These are phyloP conservation scores for Adela reaumurella DNA, from an alignment of 2,888 invertebrate species.

Conservation along the genomic window DNA sequence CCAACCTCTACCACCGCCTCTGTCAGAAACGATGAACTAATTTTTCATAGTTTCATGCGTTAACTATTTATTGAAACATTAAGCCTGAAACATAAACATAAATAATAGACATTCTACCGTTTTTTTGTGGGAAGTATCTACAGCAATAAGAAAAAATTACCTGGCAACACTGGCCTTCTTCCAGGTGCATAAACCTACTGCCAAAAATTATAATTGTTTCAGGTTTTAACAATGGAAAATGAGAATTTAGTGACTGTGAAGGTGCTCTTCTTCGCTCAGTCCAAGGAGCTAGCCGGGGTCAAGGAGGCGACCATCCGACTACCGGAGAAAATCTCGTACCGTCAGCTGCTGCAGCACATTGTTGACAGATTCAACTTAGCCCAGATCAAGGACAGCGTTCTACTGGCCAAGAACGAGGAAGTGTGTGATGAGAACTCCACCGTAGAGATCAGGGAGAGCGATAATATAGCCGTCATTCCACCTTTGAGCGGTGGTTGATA, in stretches of 20 bases:
- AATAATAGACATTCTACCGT: too few relatives aligned
- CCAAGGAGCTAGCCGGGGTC: conserved; percentile 75
- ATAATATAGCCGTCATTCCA: conserved; percentile 89
- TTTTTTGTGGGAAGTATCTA: too few relatives aligned
- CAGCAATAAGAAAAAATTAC: too few relatives aligned
- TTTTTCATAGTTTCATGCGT: too few relatives aligned
- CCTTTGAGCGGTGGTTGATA: conserved; percentile 87
- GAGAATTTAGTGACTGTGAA: conserved; percentile 54
- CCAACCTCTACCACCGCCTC: too few relatives aligned
- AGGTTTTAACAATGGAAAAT: conserved; percentile 38
- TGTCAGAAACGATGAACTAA: too few relatives aligned
- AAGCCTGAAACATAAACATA: too few relatives aligned
- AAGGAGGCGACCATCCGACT: conserved; percentile 52
- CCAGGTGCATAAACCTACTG: background rate
- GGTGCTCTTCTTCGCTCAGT: conserved; percentile 86
- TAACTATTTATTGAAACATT: too few relatives aligned
- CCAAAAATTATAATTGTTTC: background rate
- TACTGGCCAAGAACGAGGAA: conserved; percentile 81
- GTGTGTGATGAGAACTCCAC: conserved; percentile 59
- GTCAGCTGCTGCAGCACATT: conserved; percentile 59
- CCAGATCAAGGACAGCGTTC: conserved; percentile 64
- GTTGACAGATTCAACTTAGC: conserved; percentile 61
- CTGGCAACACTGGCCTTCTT: too few relatives aligned
- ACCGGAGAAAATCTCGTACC: conserved; percentile 48
- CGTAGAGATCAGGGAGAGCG: conserved; percentile 61